These are phyloP conservation scores for Eustalomyia histrio DNA, from an alignment of 2,888 invertebrate species.

Conservation along the genomic window DNA sequence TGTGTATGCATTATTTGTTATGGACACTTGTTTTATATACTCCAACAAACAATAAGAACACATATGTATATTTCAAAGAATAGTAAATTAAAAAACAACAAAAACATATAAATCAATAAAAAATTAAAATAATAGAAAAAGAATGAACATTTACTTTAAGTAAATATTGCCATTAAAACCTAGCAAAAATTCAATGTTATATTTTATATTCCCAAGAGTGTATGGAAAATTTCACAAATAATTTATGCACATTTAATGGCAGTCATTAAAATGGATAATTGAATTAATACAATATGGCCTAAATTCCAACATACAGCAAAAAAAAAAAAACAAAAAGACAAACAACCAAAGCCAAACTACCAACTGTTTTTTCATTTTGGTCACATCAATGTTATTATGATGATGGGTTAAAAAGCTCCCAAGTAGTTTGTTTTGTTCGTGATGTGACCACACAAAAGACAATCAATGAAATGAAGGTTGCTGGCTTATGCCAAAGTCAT, in stretches of 20 bases:
- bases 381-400: neutral
- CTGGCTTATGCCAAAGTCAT: neutral
- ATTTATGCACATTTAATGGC: conserved; percentile 49
- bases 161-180: neutral
- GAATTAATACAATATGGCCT: conserved; percentile 46
- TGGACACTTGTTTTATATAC: too few species aligned
- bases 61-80: neutral
- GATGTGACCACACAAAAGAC: neutral
- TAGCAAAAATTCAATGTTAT: neutral
- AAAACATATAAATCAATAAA: neutral
- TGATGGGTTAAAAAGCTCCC: neutral
- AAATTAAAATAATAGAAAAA: neutral
- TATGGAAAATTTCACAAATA: conserved; percentile 11
- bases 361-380: conserved; percentile 4
- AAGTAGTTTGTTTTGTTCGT: neutral
- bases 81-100: neutral
- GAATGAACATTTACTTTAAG: neutral
- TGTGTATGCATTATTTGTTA: too few species aligned
- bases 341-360: neutral
- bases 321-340: neutral
- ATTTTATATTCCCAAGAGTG: neutral
- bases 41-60: neutral
- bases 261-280: conserved; percentile 50
- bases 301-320: conserved; percentile 13
- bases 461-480: neutral